Evolutionary conservation across 2,113 vertebrate genomes (phyloP).

Genomic region (Phyllopteryx taeniolatus): DNA sequence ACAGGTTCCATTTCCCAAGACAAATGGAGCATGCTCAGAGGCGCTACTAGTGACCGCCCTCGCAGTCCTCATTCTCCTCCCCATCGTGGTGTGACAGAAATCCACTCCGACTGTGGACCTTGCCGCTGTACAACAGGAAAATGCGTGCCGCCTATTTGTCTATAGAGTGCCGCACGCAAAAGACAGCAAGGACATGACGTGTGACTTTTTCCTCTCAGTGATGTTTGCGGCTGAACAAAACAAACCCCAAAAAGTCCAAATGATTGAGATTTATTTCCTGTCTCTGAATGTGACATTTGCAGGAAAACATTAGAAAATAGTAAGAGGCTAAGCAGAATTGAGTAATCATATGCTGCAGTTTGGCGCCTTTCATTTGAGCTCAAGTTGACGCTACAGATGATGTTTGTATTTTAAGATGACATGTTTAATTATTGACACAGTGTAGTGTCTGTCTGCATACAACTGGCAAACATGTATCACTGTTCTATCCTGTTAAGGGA

Average conservation of each 20-base stretch:
- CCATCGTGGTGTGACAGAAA: conserved; percentile 52
- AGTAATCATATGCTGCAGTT: too few species aligned
- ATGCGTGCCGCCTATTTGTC: conserved; percentile 25
- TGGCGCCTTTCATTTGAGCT: too few species aligned
- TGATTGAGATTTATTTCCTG: conserved; percentile 29
- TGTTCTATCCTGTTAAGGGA: too few species aligned
- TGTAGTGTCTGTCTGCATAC: too few species aligned
- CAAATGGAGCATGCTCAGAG: conserved; percentile 65
- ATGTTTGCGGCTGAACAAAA: conserved; percentile 4
- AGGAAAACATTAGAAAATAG: not conserved
- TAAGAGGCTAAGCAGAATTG: not conserved
- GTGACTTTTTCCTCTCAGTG: conserved; percentile 10
- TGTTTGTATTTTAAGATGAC: too few species aligned
- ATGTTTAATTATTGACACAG: too few species aligned
- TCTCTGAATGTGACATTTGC: conserved; percentile 16
- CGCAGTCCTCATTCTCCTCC: conserved; percentile 46
- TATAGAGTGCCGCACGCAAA: conserved; percentile 32
- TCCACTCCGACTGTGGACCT: conserved; percentile 46
- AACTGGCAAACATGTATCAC: too few species aligned
- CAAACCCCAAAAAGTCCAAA: not conserved
- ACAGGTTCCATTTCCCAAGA: conserved; percentile 62
- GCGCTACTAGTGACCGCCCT: conserved; percentile 60
- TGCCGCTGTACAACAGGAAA: conserved; percentile 52
- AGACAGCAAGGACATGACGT: conserved; percentile 22
- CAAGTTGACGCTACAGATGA: too few species aligned